A percentile compares a stretch with the other conserved stretches of the same genome.
Evolutionary conservation across 92 coral and sea anemone genomes (phyloP).

Genomic region (Epizoanthus stellaris): DNA sequence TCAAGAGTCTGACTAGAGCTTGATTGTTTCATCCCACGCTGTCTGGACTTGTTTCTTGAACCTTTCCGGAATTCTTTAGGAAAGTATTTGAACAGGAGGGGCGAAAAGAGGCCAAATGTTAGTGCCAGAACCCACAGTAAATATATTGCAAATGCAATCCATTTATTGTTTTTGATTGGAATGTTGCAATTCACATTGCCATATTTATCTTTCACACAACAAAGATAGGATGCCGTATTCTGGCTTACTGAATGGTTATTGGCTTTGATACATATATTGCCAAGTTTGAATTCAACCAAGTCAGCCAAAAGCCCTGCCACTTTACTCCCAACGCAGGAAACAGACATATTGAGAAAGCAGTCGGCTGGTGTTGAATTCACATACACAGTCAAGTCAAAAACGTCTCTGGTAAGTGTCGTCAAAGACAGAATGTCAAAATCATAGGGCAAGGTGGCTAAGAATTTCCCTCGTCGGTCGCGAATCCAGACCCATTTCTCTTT

Average conservation of each 20-base stretch:
- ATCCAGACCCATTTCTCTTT: conserved; percentile 88
- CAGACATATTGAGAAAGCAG: conserved; percentile 64
- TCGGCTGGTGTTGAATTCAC: conserved; percentile 64
- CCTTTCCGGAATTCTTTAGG: conserved; percentile 87
- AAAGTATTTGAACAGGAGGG: conserved; percentile 86
- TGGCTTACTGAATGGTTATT: not conserved
- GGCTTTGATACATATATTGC: conserved; percentile 63
- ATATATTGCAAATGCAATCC: conserved; percentile 76
- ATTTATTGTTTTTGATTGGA: conserved; percentile 62
- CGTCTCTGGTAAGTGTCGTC: conserved; percentile 80
- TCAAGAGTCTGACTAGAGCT: conserved; percentile 64
- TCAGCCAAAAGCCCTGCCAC: conserved; percentile 42
- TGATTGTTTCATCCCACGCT: conserved; percentile 47
- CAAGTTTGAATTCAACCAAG: conserved; percentile 28
- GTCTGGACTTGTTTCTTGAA: conserved; percentile 51
- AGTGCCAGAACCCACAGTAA: conserved; percentile 76
- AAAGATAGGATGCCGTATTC: conserved; percentile 55
- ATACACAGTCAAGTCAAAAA: conserved; percentile 48
- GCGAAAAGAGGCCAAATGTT: conserved; percentile 81
- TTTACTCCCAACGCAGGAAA: conserved; percentile 29
- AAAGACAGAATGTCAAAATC: conserved; percentile 97
- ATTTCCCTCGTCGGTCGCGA: conserved; percentile 79
- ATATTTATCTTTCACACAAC: conserved; percentile 49
- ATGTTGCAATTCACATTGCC: conserved; percentile 61
- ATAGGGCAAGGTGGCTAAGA: conserved; percentile 92